Evolutionary conservation across 2,797 vertebrate genomes (phyloP), one percentile per base, ranked within the genome.

Genomic region (Oreonectes daqikongensis): DNA sequence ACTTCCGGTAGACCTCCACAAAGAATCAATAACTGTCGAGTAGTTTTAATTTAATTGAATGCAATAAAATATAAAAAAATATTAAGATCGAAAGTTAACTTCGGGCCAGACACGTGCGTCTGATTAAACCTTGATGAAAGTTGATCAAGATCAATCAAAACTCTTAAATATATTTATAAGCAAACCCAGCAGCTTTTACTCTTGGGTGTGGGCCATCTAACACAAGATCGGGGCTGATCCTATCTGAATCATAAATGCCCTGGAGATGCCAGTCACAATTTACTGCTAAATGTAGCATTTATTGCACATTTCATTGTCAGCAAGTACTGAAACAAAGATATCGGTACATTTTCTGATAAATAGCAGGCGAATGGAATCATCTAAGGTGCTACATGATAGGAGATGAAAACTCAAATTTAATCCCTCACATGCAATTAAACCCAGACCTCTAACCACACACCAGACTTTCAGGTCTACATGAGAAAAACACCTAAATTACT

Each of bases 401-500:
- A 44, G 7, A 50, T 50, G 48, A 50, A 48, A 50, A 50, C 4
- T 20, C 20, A 20, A 50, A n/a, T 15, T 82, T 69, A 81, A 83
- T 83, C 63, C 78, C 74, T 81, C 57, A 61, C 53, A 73, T 69
- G 55, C 65, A 55, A 83, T n/a, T 40, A 44, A 72, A 42, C 32
- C 69, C 53, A 66, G 59, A 63, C 52, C 46, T 46, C 68, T 78
- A 57, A 24, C 74, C 57, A 75, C 59, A 61, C 15, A 64, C 50
- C 28, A 72, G 71, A 69, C 72, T 73, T 80, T 72, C 50, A 72
- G 55, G 8, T 44, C 35, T 63, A 63, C 18, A 67, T 63, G 38
- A 85, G 65, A 80, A 77, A 82, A 53, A 63, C 46, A 73, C 38
- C 77, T 78, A 82, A 79, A 82, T 78, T 73, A 72, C 48, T 81